Evolutionary conservation across 2,113 vertebrate species (phyloP), one percentile per base, ranked within the genome.

Genomic region (Odontophorus gujanensis): DNA sequence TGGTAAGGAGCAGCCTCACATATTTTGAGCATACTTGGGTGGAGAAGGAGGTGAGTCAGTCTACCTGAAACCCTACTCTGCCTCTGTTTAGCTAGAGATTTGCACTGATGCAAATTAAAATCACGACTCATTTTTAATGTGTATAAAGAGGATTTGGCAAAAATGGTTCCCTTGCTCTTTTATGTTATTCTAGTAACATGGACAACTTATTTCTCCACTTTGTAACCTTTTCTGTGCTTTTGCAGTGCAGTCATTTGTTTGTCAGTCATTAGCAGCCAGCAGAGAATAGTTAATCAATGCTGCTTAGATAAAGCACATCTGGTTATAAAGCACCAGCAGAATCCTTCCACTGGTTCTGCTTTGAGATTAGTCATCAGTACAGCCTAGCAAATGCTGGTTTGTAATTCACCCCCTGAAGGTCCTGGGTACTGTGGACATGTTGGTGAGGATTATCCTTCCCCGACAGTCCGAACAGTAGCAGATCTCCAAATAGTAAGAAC

Each of bases 191-290:
- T 67, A 94, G 50, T 63, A 57, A 50, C 22, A 83, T 58, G 77
- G 80, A 15, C 0, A 1, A 36, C 32, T 18, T 30, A 18, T 65
- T 63, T 74, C 79, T 68, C 25, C 2, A 4, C 50, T 80, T 58
- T 58, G 30, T 19, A 77, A 51, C 48, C 53, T 25, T n/a, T 16
- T 34, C 71, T 93, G 66, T 19, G 14, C 80, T 77, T 51, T 77
- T 65, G 25, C 50, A 69, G 81, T 87, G 40, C 55, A 77, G 73
- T 67, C 82, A 48, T 72, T 78, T 90, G 72, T 92, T 86, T 90
- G 80, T 61, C 79, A 89, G 81, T 67, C 72, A 81, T 86, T 96
- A 88, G 68, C 85, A 75, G 47, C 59, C 22, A 1, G 48, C 68
- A 74, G 73, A 47, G 90, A 89, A 87, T 68, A 88, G 65, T 73